Evolutionary conservation across 1,140 invertebrate genomes (phyloP).

Genomic region (Kradibia gibbosae): DNA sequence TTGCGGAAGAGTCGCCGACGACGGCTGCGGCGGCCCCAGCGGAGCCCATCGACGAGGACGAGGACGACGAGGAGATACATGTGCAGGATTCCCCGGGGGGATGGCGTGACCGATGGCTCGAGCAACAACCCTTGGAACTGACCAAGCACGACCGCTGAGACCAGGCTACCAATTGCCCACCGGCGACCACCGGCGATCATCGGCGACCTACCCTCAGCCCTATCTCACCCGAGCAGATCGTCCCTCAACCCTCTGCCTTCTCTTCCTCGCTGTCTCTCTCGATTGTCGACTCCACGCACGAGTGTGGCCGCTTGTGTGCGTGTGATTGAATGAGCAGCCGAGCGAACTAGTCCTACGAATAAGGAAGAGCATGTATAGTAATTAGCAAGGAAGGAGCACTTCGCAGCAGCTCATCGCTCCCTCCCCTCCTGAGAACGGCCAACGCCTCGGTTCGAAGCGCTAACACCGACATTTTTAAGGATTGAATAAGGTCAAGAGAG

Average conservation of each 20-base stretch:
- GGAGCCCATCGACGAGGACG: constrained; percentile 69
- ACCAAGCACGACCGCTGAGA: constrained; percentile 70
- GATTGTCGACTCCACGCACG: neutral
- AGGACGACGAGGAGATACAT: constrained; percentile 80
- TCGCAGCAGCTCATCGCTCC: neutral
- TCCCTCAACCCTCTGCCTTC: no score
- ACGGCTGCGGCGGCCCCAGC: constrained; percentile 55
- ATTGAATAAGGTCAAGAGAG: neutral
- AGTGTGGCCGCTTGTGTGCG: neutral
- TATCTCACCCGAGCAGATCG: neutral
- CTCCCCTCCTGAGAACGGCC: neutral
- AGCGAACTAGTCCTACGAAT: constrained; percentile 45
- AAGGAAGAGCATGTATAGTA: constrained; percentile 26
- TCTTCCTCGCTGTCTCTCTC: no score
- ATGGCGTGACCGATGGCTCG: constrained; percentile 69
- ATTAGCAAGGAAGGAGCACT: neutral
- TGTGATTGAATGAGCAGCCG: neutral
- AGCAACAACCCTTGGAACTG: constrained; percentile 70
- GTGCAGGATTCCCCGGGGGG: constrained; percentile 74
- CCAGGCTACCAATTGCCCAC: no score
- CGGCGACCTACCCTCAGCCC: neutral
- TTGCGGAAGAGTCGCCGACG: constrained; percentile 50
- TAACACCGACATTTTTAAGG: neutral
- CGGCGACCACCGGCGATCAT: neutral
- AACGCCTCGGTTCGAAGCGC: neutral